Evolutionary conservation across 2,797 vertebrate species (phyloP).

Genomic region (Hypotaenidia okinawae): DNA sequence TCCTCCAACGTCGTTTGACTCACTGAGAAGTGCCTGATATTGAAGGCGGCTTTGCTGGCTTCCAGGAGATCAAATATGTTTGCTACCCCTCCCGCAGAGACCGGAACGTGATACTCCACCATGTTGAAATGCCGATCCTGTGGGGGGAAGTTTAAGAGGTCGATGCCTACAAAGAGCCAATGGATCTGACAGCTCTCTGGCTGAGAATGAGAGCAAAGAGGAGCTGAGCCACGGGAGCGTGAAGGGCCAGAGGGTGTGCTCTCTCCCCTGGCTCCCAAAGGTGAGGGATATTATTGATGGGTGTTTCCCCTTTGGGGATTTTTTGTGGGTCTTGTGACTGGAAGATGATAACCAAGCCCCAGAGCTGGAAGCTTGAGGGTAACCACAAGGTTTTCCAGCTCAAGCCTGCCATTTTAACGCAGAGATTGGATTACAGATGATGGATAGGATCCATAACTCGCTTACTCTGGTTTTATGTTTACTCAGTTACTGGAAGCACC

Average conservation of each 20-base stretch:
- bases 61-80: constrained; percentile 95
- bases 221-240: neutral
- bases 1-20: constrained; percentile 97
- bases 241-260: neutral
- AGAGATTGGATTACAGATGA: neutral
- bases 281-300: neutral
- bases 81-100: constrained; percentile 92
- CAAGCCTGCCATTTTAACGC: neutral
- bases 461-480: neutral
- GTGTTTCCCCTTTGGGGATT: neutral
- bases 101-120: constrained; percentile 91
- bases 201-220: neutral
- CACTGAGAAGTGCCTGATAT: constrained; percentile 96
- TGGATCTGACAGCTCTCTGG: neutral
- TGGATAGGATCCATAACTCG: neutral
- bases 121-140: constrained; percentile 92
- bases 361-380: neutral
- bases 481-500: neutral
- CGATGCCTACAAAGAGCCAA: neutral
- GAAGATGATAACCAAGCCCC: neutral
- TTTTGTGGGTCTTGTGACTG: neutral
- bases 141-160: neutral
- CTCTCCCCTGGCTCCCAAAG: neutral
- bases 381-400: neutral
- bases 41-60: constrained; percentile 86